Percentiles rank a stretch among this genome's conserved stretches.
Evolutionary conservation across 2,113 vertebrate genomes (phyloP).

Genomic region (Chaetodon trifascialis): DNA sequence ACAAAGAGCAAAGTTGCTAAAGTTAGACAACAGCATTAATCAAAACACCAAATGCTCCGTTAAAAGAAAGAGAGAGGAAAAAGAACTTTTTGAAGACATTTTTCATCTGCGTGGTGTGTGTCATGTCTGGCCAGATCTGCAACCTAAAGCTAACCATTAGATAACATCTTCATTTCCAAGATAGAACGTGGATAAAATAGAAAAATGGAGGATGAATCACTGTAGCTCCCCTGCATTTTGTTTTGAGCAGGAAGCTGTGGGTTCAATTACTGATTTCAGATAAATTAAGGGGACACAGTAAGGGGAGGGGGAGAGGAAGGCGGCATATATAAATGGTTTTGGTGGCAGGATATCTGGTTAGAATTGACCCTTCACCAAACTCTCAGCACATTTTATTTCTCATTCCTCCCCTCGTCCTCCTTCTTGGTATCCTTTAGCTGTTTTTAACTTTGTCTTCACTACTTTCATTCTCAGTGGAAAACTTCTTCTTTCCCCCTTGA

Average conservation of each 20-base stretch:
- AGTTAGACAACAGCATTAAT: conserved; percentile 65
- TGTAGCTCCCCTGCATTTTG: conserved; percentile 31
- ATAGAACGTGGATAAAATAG: conserved; percentile 47
- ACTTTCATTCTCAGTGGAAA: not conserved
- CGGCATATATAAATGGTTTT: conserved; percentile 48
- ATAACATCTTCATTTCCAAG: conserved; percentile 64
- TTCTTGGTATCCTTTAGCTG: not conserved
- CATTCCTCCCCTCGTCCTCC: not conserved
- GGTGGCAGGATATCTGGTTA: conserved; percentile 56
- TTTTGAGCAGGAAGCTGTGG: conserved; percentile 39
- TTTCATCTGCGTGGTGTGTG: conserved; percentile 63
- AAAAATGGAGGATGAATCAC: conserved; percentile 52
- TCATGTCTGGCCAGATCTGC: conserved; percentile 52
- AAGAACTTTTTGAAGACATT: conserved; percentile 50
- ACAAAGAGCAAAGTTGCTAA: conserved; percentile 53
- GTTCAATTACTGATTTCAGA: conserved; percentile 73
- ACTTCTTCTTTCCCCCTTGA: not conserved
- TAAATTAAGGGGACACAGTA: conserved; percentile 58
- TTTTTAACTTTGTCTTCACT: conserved; percentile 11
- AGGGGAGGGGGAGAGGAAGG: conserved; percentile 18
- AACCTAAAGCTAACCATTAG: conserved; percentile 63
- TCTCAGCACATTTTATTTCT: conserved; percentile 34
- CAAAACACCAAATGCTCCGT: conserved; percentile 49
- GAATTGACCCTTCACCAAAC: conserved; percentile 51
- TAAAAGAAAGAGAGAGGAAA: conserved; percentile 40